phyloP scores from a whole-genome alignment of 1,140 invertebrate genomes.

The Camponotus pennsylvanicus region DNA sequence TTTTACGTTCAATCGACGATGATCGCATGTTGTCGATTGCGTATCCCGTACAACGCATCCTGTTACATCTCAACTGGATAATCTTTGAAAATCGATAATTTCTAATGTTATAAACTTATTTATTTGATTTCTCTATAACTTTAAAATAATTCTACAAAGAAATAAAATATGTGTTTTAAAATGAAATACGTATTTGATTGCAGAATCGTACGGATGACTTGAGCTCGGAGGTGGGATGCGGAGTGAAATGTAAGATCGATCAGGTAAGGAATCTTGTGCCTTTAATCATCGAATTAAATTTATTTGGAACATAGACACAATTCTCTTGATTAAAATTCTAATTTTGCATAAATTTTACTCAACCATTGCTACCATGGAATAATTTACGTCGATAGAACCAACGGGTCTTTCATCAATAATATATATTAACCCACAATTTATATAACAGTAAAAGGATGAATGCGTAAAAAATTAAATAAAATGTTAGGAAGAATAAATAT shows the following conservation, averaged over 20 bases:
- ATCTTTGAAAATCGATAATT: neutral
- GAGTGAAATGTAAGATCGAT: constrained; percentile 88
- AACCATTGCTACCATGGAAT: neutral
- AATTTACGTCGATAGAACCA: neutral
- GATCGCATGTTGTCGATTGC: neutral
- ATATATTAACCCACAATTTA: neutral
- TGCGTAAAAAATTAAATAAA: neutral
- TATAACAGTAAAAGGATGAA: neutral
- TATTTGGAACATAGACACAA: neutral
- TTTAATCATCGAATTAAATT: neutral
- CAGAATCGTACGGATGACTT: constrained; percentile 89
- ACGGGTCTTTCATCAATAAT: neutral
- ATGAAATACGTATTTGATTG: constrained; percentile 78
- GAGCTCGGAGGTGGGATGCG: constrained; percentile 88
- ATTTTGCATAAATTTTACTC: neutral
- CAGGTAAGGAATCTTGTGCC: constrained; percentile 80
- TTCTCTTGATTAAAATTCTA: neutral
- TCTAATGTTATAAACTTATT: neutral
- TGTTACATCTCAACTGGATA: neutral
- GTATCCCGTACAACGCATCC: neutral
- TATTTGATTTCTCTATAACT: neutral
- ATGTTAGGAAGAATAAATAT: neutral
- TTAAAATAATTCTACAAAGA: neutral
- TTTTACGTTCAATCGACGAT: constrained; percentile 12
- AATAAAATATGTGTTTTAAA: neutral